phyloP scores from a whole-genome alignment of 2,888 invertebrate species.

The Papilio gigon region DNA sequence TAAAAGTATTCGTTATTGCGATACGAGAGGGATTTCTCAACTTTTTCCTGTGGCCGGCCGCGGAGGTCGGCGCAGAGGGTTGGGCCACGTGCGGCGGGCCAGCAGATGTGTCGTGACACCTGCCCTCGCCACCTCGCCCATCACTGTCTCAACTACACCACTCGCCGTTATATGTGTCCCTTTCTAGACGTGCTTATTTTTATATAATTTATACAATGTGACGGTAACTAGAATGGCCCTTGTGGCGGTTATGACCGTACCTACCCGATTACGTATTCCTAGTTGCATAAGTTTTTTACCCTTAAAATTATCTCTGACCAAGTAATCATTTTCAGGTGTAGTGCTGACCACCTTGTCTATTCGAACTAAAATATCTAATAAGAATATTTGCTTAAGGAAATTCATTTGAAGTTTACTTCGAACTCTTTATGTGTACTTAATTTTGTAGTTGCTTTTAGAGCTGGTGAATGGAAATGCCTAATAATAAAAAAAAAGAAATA shows the following conservation, averaged over 20 bases:
- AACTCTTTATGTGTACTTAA: neutral
- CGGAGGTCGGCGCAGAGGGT: conserved; percentile 74
- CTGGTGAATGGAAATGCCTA: neutral
- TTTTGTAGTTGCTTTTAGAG: conserved; percentile 1
- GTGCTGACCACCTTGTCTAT: neutral
- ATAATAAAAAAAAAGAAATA: no score
- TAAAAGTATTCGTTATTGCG: conserved; percentile 49
- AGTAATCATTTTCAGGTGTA: conserved; percentile 18
- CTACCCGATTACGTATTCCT: conserved; percentile 59
- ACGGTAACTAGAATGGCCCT: conserved; percentile 80
- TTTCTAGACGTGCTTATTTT: conserved; percentile 76
- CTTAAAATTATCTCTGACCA: conserved; percentile 1
- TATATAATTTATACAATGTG: conserved; percentile 81
- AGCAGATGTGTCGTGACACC: conserved; percentile 81
- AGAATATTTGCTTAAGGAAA: no score
- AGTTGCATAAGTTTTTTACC: conserved; percentile 57
- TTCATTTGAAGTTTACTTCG: neutral
- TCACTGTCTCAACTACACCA: conserved; percentile 66
- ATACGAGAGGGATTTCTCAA: conserved; percentile 61
- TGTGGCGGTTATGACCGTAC: conserved; percentile 74
- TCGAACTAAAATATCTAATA: neutral
- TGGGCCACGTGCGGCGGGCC: conserved; percentile 76
- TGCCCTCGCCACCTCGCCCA: conserved; percentile 74
- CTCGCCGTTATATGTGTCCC: conserved; percentile 62
- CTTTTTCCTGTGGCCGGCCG: conserved; percentile 68